phyloP scores from a whole-genome alignment of 2,113 vertebrate genomes.

The Buteo buteo region DNA sequence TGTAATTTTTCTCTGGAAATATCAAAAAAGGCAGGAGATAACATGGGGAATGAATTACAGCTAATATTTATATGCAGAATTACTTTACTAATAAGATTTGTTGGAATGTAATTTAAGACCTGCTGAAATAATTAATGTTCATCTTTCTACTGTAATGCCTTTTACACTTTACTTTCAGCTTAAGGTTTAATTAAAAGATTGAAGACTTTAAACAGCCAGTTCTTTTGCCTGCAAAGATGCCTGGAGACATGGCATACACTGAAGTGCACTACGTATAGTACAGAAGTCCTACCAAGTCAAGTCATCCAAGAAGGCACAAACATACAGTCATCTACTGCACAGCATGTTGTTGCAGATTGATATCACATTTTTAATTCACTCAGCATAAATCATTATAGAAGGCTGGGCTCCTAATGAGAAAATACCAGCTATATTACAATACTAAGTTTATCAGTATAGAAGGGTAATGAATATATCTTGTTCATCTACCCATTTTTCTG shows the following conservation, averaged over 20 bases:
- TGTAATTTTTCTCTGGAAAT: background rate
- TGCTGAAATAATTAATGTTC: background rate
- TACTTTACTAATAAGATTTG: background rate
- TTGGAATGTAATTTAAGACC: background rate
- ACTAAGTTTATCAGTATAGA: background rate
- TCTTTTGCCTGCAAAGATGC: background rate
- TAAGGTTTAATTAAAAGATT: background rate
- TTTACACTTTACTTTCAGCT: background rate
- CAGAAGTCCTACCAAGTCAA: background rate
- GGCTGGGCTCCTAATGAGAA: background rate
- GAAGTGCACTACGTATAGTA: background rate
- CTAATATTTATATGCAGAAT: background rate
- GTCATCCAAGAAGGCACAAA: background rate
- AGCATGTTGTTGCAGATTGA: background rate
- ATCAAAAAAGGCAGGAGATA: background rate
- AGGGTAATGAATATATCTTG: background rate
- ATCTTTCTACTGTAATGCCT: background rate
- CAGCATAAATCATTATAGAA: background rate
- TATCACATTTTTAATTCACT: background rate
- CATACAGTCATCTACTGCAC: background rate
- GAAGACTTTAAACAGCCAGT: background rate
- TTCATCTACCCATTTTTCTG: background rate
- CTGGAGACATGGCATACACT: background rate
- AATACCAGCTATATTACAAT: background rate
- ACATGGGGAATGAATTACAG: background rate